Conservation (phyloP, 2,888 invertebrate genomes). For the Rosalia funebris region DNA sequence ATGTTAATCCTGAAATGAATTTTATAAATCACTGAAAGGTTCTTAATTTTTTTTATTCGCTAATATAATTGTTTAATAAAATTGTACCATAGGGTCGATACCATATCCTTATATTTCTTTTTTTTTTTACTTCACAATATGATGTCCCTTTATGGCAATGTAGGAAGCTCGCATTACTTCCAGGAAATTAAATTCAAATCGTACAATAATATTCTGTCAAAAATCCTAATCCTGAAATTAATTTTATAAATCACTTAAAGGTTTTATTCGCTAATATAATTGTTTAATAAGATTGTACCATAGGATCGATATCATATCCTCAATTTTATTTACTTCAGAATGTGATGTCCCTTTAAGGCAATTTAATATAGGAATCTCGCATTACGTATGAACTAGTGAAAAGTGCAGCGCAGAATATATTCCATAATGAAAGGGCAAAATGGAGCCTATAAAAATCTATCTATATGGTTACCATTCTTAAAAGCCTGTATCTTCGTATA, state of each 20-base stretch:
- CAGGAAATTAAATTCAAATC: too few species aligned
- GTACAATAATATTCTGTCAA: too few species aligned
- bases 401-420: neutral
- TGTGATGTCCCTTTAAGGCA: neutral
- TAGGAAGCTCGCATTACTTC: too few species aligned
- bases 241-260: too few species aligned
- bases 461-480: neutral
- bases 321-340: neutral
- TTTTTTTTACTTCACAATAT: neutral
- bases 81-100: neutral
- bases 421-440: neutral
- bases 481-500: too few species aligned
- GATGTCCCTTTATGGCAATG: neutral
- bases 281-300: too few species aligned
- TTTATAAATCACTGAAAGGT: too few species aligned
- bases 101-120: neutral
- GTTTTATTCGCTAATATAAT: too few species aligned
- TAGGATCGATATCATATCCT: neutral
- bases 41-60: too few species aligned
- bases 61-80: neutral
- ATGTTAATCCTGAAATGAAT: too few species aligned
- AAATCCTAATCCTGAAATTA: too few species aligned
- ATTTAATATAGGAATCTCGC: neutral
- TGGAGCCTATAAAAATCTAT: too few species aligned
- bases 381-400: neutral